These are phyloP conservation scores for Anguilla obscura DNA, from an alignment of 2,797 vertebrate genomes.

Conservation along the genomic window DNA sequence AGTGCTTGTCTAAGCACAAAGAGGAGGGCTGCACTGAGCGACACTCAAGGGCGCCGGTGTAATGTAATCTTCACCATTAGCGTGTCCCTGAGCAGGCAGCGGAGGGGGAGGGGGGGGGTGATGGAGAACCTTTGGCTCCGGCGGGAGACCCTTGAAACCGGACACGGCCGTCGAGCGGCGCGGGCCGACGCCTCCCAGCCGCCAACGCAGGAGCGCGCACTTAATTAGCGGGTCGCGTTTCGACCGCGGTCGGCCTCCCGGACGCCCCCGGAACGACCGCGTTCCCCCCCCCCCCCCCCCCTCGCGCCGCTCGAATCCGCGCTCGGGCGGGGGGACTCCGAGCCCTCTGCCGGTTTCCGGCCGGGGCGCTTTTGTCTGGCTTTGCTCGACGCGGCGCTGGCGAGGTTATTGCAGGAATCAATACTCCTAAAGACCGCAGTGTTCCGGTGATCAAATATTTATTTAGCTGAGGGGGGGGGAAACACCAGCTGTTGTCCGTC, in stretches of 20 bases:
- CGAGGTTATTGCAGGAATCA: slow-evolving; percentile 70
- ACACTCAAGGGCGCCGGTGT: slow-evolving; percentile 54
- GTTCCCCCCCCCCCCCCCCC: not conserved
- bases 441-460: slow-evolving; percentile 66
- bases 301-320: not conserved
- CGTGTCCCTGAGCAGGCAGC: slow-evolving; percentile 19
- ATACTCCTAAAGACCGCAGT: slow-evolving; percentile 61
- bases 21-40: slow-evolving; percentile 36
- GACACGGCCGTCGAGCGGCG: not conserved
- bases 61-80: slow-evolving; percentile 52
- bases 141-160: not conserved
- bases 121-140: not conserved
- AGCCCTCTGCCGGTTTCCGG: not conserved
- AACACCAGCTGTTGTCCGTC: not conserved
- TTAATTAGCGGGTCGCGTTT: not conserved
- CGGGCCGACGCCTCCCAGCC: not conserved
- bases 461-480: slow-evolving; percentile 30
- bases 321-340: not conserved
- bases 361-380: slow-evolving; percentile 37
- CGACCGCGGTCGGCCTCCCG: not conserved
- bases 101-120: too few relatives aligned
- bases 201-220: not conserved
- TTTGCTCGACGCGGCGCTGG: slow-evolving; percentile 64
- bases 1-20: slow-evolving; percentile 54
- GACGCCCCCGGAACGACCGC: not conserved